A percentile compares a stretch with the other conserved stretches of the same genome.
Conservation (phyloP, 2,797 vertebrate species). For the Cuculus canorus region DNA sequence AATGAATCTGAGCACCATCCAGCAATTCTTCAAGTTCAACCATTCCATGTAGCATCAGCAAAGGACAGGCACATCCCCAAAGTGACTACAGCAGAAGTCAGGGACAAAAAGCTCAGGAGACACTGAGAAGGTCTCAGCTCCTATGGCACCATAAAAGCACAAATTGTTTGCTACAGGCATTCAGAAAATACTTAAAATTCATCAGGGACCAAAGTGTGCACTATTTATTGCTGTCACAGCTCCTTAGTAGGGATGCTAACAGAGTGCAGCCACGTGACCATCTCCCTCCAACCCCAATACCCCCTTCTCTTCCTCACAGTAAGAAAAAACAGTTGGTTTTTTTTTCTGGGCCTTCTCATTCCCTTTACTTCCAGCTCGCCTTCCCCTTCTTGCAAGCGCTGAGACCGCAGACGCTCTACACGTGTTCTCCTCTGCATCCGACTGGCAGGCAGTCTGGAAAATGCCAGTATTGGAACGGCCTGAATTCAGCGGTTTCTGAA, state of each 20-base stretch:
- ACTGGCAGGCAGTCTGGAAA: constrained; percentile 67
- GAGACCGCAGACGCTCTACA: constrained; percentile 31
- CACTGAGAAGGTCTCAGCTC: not conserved
- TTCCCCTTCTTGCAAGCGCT: not conserved
- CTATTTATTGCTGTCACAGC: not conserved
- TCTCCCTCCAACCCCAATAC: not conserved
- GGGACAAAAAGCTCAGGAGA: not conserved
- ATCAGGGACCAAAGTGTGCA: not conserved
- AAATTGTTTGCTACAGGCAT: not conserved
- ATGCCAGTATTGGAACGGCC: constrained; percentile 63
- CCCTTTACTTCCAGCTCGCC: not conserved
- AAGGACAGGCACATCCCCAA: not conserved
- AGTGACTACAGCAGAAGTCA: not conserved
- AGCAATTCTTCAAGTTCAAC: not conserved
- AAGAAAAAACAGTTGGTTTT: not conserved
- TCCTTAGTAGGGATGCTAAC: not conserved
- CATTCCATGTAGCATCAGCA: not conserved
- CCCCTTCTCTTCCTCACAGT: not conserved
- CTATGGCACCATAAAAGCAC: not conserved
- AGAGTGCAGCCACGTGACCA: fast-evolving
- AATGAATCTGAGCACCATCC: not conserved
- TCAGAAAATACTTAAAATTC: constrained; percentile 2
- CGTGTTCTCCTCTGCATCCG: constrained; percentile 47
- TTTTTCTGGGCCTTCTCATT: not conserved
- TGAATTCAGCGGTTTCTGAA: constrained; percentile 54